Conservation (phyloP, 2,888 invertebrate species). For the Branchinecta sandiegonensis region DNA sequence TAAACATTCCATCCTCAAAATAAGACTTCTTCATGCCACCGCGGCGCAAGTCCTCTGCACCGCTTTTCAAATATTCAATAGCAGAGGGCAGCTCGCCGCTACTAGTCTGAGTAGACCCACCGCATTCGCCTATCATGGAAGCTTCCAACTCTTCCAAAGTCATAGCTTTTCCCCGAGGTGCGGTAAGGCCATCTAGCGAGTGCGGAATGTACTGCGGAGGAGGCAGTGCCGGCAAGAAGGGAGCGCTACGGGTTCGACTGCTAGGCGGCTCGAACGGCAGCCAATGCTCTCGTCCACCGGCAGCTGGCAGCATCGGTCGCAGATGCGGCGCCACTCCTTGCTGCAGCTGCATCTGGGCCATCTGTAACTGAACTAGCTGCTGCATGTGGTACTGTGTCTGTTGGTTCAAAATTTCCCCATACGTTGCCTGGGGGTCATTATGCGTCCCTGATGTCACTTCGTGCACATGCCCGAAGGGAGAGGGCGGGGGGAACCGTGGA, state of each 20-base stretch:
- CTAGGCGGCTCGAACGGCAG: not conserved
- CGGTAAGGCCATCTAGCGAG: not conserved
- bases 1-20: not conserved
- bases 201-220: not conserved
- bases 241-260: not conserved
- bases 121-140: not conserved
- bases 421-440: not conserved
- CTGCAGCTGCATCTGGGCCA: not conserved
- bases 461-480: not conserved
- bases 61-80: too few relatives aligned
- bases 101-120: not conserved
- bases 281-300: too few relatives aligned
- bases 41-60: not conserved
- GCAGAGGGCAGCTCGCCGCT: not conserved
- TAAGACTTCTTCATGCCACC: not conserved
- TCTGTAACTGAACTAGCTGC: constrained; percentile 7
- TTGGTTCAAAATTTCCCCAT: not conserved
- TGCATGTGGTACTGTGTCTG: constrained; percentile 1
- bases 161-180: not conserved
- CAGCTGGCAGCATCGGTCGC: not conserved
- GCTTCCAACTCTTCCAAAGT: constrained; percentile 1
- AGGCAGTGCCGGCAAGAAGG: not conserved
- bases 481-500: not conserved
- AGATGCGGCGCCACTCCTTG: not conserved
- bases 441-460: not conserved